Conservation (phyloP, 2,113 vertebrate genomes). For the Prinia subflava region DNA sequence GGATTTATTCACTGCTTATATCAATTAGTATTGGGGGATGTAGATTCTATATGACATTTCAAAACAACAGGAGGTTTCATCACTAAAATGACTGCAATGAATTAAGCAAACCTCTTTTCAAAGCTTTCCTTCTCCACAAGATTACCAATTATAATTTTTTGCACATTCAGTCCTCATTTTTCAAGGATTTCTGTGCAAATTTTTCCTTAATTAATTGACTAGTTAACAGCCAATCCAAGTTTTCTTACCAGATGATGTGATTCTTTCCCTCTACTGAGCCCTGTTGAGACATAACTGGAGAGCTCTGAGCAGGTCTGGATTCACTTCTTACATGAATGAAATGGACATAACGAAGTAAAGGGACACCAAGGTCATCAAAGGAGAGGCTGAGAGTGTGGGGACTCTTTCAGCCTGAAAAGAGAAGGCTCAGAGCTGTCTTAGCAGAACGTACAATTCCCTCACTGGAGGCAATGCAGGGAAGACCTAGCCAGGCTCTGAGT, state of each 20-base stretch:
- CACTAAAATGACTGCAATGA: background rate
- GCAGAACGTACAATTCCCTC: background rate
- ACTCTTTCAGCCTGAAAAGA: background rate
- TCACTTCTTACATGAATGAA: background rate
- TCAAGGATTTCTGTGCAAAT: background rate
- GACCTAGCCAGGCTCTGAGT: background rate
- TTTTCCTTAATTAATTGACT: background rate
- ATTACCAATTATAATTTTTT: background rate
- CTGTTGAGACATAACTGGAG: background rate
- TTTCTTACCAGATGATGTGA: background rate
- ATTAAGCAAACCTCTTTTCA: background rate
- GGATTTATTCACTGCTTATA: background rate
- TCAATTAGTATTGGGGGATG: background rate
- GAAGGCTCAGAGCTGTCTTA: background rate
- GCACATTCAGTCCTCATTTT: background rate
- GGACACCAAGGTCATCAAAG: background rate
- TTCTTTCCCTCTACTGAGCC: background rate
- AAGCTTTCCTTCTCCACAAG: background rate
- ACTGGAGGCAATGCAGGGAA: fast-evolving
- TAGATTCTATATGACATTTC: background rate
- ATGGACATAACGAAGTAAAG: background rate
- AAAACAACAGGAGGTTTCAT: background rate
- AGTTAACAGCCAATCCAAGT: background rate
- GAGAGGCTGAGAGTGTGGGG: background rate
- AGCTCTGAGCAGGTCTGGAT: background rate